These are phyloP conservation scores for Hippocampus abdominalis DNA, from an alignment of 2,113 vertebrate genomes.

Conservation along the genomic window DNA sequence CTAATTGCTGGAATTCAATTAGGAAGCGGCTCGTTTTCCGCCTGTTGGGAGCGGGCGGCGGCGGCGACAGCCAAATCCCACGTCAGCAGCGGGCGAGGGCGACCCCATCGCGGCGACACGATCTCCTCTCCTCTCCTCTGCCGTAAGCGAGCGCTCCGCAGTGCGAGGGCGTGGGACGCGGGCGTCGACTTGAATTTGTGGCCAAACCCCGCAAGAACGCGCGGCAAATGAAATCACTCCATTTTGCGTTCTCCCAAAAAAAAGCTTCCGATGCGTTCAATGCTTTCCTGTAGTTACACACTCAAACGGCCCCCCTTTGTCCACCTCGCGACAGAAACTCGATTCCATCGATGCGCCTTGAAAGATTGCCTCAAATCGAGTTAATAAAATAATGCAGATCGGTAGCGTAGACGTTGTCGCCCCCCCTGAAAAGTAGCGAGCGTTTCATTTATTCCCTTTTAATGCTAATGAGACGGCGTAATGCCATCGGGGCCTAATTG, in stretches of 20 bases:
- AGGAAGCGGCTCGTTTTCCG: slow-evolving; percentile 25
- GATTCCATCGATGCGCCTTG: slow-evolving; percentile 62
- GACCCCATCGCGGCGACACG: not conserved
- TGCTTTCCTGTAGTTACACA: slow-evolving; percentile 65
- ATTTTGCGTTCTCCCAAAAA: slow-evolving; percentile 61
- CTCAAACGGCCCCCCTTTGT: slow-evolving; percentile 54
- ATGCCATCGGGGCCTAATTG: slow-evolving; percentile 59
- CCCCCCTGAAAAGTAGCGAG: slow-evolving; percentile 17
- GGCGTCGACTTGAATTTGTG: slow-evolving; percentile 61
- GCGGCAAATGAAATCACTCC: slow-evolving; percentile 72
- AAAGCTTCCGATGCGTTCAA: slow-evolving; percentile 63
- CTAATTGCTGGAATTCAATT: slow-evolving; percentile 13
- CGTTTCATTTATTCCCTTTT: slow-evolving; percentile 34
- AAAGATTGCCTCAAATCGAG: slow-evolving; percentile 41
- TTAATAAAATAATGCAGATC: too few relatives aligned
- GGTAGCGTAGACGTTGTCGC: too few relatives aligned
- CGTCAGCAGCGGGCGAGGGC: slow-evolving; percentile 23
- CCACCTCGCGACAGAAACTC: slow-evolving; percentile 49
- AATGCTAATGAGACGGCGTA: slow-evolving; percentile 58
- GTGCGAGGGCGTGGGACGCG: slow-evolving; percentile 50
- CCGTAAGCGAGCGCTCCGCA: not conserved
- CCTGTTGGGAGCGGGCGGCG: not conserved
- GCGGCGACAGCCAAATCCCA: slow-evolving; percentile 19
- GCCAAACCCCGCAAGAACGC: slow-evolving; percentile 56
- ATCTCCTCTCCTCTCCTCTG: not conserved